Conservation (phyloP, 1,140 invertebrate species). For the Chlorops oryzae region DNA sequence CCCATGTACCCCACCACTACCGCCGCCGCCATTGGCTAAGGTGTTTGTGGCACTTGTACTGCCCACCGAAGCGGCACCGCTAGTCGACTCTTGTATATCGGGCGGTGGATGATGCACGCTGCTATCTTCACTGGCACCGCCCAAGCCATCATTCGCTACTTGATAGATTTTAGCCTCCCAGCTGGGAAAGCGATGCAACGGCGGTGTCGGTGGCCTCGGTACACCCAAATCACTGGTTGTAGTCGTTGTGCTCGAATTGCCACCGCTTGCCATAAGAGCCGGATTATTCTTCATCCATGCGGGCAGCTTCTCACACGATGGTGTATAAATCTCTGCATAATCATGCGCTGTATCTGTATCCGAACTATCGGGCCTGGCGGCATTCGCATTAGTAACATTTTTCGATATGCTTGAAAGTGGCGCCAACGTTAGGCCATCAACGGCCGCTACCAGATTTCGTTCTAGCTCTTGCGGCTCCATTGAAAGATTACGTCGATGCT, state of each 20-base stretch:
- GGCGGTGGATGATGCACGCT: slow-evolving; percentile 17
- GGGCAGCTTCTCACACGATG: slow-evolving; percentile 66
- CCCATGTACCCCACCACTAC: slow-evolving; percentile 2
- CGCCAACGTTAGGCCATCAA: slow-evolving; percentile 51
- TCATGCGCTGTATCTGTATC: slow-evolving; percentile 75
- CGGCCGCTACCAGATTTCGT: slow-evolving; percentile 54
- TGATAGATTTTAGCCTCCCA: slow-evolving; percentile 94
- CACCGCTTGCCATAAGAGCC: slow-evolving; percentile 47
- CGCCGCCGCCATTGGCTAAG: slow-evolving; percentile 8
- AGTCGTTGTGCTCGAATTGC: slow-evolving; percentile 50
- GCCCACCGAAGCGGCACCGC: slow-evolving; percentile 26
- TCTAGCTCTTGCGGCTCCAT: slow-evolving; percentile 50
- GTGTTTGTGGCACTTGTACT: slow-evolving; percentile 15
- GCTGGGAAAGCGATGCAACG: slow-evolving; percentile 80
- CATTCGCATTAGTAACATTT: slow-evolving; percentile 31
- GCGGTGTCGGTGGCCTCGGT: slow-evolving; percentile 78
- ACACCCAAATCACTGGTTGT: slow-evolving; percentile 47
- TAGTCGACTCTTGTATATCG: slow-evolving; percentile 27
- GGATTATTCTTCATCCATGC: slow-evolving; percentile 52
- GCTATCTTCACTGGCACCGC: slow-evolving; percentile 26
- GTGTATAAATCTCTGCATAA: slow-evolving; percentile 91
- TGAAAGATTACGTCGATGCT: slow-evolving; percentile 49
- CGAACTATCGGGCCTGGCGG: slow-evolving; percentile 53
- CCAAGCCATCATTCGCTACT: slow-evolving; percentile 76
- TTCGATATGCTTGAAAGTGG: slow-evolving; percentile 49